Evolutionary conservation across 2,113 vertebrate genomes (phyloP), one percentile per base, ranked within the genome.

Genomic region (Hemiprocne comata): DNA sequence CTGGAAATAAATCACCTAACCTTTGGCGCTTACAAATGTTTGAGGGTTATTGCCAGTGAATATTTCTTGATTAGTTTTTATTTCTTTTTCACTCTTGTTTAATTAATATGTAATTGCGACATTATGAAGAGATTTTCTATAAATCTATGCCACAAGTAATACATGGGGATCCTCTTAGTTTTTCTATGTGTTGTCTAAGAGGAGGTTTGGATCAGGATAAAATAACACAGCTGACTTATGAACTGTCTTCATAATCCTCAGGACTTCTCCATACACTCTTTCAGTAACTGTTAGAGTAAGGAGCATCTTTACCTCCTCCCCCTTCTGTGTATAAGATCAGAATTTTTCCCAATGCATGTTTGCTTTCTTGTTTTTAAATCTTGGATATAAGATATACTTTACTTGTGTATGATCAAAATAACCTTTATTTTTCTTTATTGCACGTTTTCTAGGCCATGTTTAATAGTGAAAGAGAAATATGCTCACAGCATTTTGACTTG

Each of bases 1-100:
- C 65, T 95, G 83, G 86, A 96, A 96, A 92, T 25, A 90, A 94
- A 69, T 90, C 5, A 11, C 26, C 25, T 94, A 76, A 87, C 29
- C 70, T 92, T 84, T 87, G 50, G 40, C 66, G 44, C 57, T 87
- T 89, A 33, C 4, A 75, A 94, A 73, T 3, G 6, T 77, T 79
- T 91, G 61, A 83, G 21, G 7, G 18, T 66, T 94, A 89, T 87
- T 90, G 36, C 12, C 75, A 79, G 26, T 54, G 48, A 86, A 80
- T 65, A 48, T 0, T 80, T 71, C 46, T 66, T 70, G 11, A 79
- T 62, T 87, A 15, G 5, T 34, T 88, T 91, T 77, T 51, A 57
- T 85, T 11, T 51, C 1, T 50, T 89, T 90, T 93, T 85, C 17
- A 36, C 6, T 87, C 29, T 80, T 46, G 20, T 65, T 79, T 71